A percentile compares a stretch with the other conserved stretches of the same genome.
These are phyloP conservation scores for Eudorcas thomsonii DNA, from an alignment of 2,113 vertebrate species.

Conservation along the genomic window DNA sequence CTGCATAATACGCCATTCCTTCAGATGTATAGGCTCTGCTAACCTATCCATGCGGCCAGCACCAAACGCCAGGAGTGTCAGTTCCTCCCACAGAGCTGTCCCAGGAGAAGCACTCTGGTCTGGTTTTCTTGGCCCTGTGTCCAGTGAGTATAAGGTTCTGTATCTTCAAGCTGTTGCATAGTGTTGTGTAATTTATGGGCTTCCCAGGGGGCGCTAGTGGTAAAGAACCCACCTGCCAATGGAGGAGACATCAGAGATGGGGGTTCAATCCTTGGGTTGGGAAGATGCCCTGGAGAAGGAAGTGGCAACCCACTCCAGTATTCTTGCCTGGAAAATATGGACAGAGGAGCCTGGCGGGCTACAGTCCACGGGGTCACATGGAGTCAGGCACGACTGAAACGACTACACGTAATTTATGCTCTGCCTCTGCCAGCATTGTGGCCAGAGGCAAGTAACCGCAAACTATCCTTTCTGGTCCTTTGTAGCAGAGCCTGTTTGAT, in stretches of 20 bases:
- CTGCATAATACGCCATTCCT: not conserved
- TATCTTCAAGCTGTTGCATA: not conserved
- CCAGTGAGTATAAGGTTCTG: not conserved
- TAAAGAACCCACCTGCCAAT: not conserved
- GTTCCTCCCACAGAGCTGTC: not conserved
- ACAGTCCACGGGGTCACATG: not conserved
- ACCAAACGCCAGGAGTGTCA: not conserved
- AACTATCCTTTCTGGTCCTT: not conserved
- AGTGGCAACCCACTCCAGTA: not conserved
- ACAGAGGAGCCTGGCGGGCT: not conserved
- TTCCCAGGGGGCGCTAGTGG: not conserved
- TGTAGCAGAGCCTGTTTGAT: not conserved
- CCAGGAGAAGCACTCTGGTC: not conserved
- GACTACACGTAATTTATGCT: not conserved
- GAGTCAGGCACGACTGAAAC: not conserved
- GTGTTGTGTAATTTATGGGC: not conserved
- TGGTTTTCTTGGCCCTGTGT: not conserved
- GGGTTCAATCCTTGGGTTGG: not conserved
- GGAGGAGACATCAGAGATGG: not conserved
- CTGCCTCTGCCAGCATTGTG: not conserved
- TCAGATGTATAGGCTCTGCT: not conserved
- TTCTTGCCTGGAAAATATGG: not conserved
- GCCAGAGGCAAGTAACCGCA: no score
- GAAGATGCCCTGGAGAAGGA: not conserved
- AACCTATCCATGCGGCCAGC: not conserved